Conservation (phyloP, 2,113 vertebrate genomes). For the Sorex araneus region DNA sequence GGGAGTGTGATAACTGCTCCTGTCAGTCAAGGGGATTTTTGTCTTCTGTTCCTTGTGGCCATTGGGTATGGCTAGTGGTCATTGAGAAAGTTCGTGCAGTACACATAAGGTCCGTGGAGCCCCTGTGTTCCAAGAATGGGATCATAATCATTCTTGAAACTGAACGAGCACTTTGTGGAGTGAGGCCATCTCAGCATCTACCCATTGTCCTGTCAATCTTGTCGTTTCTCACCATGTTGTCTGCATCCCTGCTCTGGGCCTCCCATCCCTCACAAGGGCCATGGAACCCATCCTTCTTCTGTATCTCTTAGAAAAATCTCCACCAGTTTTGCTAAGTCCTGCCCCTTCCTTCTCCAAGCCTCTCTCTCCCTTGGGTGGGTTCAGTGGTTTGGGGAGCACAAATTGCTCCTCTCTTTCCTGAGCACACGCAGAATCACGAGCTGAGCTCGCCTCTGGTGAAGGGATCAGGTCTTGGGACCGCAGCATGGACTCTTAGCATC, state of each 20-base stretch:
- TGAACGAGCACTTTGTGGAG: not conserved
- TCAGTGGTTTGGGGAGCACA: not conserved
- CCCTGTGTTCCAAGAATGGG: not conserved
- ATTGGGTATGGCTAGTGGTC: not conserved
- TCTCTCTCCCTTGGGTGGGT: not conserved
- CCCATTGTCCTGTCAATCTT: not conserved
- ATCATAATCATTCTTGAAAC: not conserved
- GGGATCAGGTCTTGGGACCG: not conserved
- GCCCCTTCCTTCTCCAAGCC: not conserved
- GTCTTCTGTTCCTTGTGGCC: not conserved
- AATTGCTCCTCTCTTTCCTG: not conserved
- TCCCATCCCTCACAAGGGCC: not conserved
- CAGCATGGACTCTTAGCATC: not conserved
- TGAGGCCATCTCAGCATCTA: not conserved
- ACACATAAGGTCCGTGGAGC: not conserved
- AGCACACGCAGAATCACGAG: not conserved
- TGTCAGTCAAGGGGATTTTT: not conserved
- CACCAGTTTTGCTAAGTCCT: not conserved
- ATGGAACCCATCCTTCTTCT: not conserved
- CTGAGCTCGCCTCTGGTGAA: not conserved
- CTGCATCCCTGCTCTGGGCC: not conserved
- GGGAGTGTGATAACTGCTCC: accelerated
- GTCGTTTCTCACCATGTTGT: not conserved
- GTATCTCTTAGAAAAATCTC: slow-evolving; percentile 3
- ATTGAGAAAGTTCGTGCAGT: not conserved